Base-by-base conservation (phyloP, 2,113 vertebrate species). In the Callocephalon fimbriatum region DNA sequence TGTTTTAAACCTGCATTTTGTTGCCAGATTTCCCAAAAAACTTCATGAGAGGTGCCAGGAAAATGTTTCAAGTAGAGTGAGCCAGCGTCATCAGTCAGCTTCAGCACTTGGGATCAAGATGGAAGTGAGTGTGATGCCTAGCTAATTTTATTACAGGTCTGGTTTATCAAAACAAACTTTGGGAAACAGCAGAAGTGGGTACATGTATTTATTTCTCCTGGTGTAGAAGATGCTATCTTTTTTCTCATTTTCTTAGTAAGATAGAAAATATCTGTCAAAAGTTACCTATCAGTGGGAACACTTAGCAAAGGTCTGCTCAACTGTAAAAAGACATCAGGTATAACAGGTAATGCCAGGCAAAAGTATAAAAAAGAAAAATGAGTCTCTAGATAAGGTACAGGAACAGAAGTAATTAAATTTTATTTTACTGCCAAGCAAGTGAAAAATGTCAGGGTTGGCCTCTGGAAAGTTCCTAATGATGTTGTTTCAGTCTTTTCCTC, bases 401-500 rank as follows among this genome's bases (percentile, higher is more conserved):
- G 20, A 85, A 35, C 31, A 88, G 70, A 85, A 90, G 53, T 65
- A 82, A 94, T 91, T 85, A 90, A 72, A 68, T 66, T 66, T 54
- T 0, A 62, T 85, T 94, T 94, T 90, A 91, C 53, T 73, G 50
- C 32, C 53, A 94, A 93, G 21, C 16, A 91, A 93, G 71, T 80
- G 38, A 93, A 87, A 82, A 94, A 79, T 42, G 31, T 82, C n/a
- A 78, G 32, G 11, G 47, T 89, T 8, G 25, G 77, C 74, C 75
- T 86, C 88, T 86, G 96, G 96, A 93, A 97, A 97, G 78, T 71
- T 93, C 90, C 92, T 83, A 73, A 94, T 90, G 48, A 73, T 32
- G n/a, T 68, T 91, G 53, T 70, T 92, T 92, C 67, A 80, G 54
- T 88, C 66, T 91, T 94, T 90, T 70, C 44, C 81, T 88, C 71